A percentile compares a stretch with the other conserved stretches of the same genome.
phyloP scores from a whole-genome alignment of 2,797 vertebrate species.

The Helostoma temminkii region DNA sequence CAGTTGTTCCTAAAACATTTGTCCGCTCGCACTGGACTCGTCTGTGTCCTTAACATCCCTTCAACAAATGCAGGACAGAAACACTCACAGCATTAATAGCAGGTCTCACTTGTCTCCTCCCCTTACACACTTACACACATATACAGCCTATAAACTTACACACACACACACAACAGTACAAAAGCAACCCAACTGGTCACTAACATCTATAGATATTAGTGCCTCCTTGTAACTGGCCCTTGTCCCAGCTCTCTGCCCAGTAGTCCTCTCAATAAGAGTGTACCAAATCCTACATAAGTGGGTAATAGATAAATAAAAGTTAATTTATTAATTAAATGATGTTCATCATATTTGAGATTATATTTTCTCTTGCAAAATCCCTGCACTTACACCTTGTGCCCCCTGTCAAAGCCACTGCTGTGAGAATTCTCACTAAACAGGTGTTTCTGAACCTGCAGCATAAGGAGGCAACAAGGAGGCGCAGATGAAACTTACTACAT shows the following conservation, averaged over 20 bases:
- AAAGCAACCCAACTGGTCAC: too few relatives aligned
- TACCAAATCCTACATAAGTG: neutral
- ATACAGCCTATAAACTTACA: conserved; percentile 1
- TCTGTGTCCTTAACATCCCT: conserved; percentile 9
- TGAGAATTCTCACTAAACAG: too few relatives aligned
- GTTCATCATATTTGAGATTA: too few relatives aligned
- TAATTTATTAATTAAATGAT: neutral
- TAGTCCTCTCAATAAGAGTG: neutral
- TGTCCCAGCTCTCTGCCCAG: conserved; percentile 12
- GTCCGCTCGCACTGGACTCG: neutral
- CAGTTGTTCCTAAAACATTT: conserved; percentile 10
- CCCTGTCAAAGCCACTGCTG: too few relatives aligned
- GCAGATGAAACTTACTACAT: too few relatives aligned
- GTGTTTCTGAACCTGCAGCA: neutral
- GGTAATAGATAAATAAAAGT: neutral
- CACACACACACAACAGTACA: neutral
- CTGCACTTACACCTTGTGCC: too few relatives aligned
- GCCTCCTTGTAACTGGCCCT: conserved; percentile 33
- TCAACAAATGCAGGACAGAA: conserved; percentile 16
- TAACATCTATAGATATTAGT: conserved; percentile 15
- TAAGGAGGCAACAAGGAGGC: neutral
- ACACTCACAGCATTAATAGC: conserved; percentile 35
- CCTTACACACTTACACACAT: conserved; percentile 8
- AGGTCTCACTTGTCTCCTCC: conserved; percentile 41
- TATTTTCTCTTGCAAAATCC: too few relatives aligned